Base-by-base conservation (phyloP, 2,113 vertebrate genomes). In the Thalassarche chlororhynchos region DNA sequence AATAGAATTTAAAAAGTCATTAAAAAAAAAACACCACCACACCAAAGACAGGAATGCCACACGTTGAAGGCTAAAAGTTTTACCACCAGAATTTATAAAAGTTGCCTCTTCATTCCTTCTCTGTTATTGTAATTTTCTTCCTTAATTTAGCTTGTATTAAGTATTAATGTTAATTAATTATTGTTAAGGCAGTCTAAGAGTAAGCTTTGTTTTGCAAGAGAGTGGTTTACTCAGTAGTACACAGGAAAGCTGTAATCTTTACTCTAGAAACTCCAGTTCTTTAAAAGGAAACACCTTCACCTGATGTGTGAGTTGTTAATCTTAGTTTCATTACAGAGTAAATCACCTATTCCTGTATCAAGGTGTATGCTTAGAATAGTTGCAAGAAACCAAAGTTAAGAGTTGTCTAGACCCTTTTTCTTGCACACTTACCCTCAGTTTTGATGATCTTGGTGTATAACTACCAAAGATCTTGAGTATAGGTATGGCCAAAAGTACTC, bases 1-100 rank as follows among this genome's bases (percentile, higher is more conserved):
- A 51, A 36, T 34, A 42, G 32, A 60, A 7, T 4, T 42, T 25
- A 1, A 7, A 28, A 38, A 54, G 32, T 1, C 0, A 32, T 47
- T 14, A 1, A 38, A 80, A 76, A 64, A 64, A 38, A 38, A 10
- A 14, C 20, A 10, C 9, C 20, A 82, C 42, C 42, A 31, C 10
- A 87, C 7, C 46, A 38, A 42, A 87, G 31, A 3, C 14, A 58
- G 15, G 4, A 84, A 62, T 14, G 2, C 11, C 19, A 7, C 12
- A 47, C 1, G 1, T 2, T 42, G 16, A 19, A 79, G 9, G 17
- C 17, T 52, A 26, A 74, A 90, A 85, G 12, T 32, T 82, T 51
- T 78, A 74, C 11, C 10, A 55, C 7, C 4, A 65, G 32, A 69
- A 78, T 78, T 77, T 57, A 46, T 26, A 69, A 11, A 15, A 74